Conservation (phyloP, 2,113 vertebrate genomes). For the Macquaria australasica region DNA sequence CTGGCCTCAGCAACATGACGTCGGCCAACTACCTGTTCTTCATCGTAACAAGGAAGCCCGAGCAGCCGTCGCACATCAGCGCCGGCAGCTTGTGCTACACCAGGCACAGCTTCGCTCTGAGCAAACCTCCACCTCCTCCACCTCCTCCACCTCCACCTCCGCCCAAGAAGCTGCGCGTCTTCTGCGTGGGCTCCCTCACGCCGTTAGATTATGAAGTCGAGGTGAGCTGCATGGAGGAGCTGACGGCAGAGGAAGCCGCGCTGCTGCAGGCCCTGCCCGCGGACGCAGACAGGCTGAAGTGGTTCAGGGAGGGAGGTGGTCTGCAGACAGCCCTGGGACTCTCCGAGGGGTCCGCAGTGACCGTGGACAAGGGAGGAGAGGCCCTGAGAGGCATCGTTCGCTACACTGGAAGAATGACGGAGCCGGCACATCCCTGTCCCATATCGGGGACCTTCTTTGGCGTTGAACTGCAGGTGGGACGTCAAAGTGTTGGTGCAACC, state of each 20-base stretch:
- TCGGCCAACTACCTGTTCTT: slow-evolving; percentile 72
- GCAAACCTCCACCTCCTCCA: too few relatives aligned
- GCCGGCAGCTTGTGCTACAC: slow-evolving; percentile 81
- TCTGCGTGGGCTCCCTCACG: fast-evolving
- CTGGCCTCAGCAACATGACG: slow-evolving; percentile 43
- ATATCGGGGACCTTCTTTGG: slow-evolving; percentile 81
- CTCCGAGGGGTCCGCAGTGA: slow-evolving; percentile 39
- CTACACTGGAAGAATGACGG: slow-evolving; percentile 78
- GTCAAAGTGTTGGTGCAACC: background rate
- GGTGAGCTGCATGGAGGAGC: slow-evolving; percentile 17
- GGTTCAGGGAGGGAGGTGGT: slow-evolving; percentile 57
- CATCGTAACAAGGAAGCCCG: slow-evolving; percentile 76
- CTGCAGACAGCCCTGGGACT: slow-evolving; percentile 74
- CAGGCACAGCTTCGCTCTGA: too few relatives aligned
- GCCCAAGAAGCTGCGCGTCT: slow-evolving; percentile 24
- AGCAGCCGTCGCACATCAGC: fast-evolving
- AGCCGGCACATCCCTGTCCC: fast-evolving
- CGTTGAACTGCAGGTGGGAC: slow-evolving; percentile 87
- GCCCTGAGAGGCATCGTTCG: slow-evolving; percentile 79
- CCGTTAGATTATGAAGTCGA: fast-evolving
- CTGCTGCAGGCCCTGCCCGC: slow-evolving; percentile 80
- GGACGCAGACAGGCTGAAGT: slow-evolving; percentile 74
- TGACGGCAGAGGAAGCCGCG: slow-evolving; percentile 51
- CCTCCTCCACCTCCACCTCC: too few relatives aligned
- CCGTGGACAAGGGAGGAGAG: slow-evolving; percentile 68